A percentile compares a stretch with the other conserved stretches of the same genome.
These are phyloP conservation scores for Halcyon badia DNA, from an alignment of 2,797 vertebrate species.

Conservation along the genomic window DNA sequence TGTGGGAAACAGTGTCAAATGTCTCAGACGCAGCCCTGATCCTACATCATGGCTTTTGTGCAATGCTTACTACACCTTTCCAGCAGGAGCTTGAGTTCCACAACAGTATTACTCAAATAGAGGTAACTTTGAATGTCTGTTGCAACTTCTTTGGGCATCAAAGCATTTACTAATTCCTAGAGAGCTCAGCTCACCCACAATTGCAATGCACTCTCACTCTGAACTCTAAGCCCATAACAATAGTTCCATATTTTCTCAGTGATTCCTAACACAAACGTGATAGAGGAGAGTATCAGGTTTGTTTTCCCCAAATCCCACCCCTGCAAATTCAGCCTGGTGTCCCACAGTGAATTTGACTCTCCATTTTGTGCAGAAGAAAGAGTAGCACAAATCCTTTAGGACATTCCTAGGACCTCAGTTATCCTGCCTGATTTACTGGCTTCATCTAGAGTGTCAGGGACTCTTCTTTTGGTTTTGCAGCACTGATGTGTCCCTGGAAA, in stretches of 20 bases:
- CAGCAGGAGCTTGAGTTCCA: not conserved
- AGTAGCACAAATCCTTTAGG: not conserved
- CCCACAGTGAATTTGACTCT: not conserved
- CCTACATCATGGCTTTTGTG: not conserved
- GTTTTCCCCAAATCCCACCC: not conserved
- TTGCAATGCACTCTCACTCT: not conserved
- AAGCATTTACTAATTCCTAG: not conserved
- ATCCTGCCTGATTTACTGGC: not conserved
- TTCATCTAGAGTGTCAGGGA: not conserved
- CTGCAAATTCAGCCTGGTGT: not conserved
- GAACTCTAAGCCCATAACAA: not conserved
- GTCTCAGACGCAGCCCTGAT: fast-evolving
- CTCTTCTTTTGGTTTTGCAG: not conserved
- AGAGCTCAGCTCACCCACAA: not conserved
- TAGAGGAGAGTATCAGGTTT: not conserved
- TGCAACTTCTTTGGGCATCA: not conserved
- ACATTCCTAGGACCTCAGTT: not conserved
- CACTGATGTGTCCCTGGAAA: not conserved
- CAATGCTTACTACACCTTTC: not conserved
- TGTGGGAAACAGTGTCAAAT: not conserved
- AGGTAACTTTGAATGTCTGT: not conserved
- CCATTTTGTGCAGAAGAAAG: not conserved
- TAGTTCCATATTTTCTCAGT: not conserved
- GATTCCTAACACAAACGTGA: not conserved
- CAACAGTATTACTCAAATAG: not conserved